Percentiles rank a stretch among this genome's conserved stretches.
Conservation (phyloP, 2,797 vertebrate genomes). For the Cynopterus sphinx region DNA sequence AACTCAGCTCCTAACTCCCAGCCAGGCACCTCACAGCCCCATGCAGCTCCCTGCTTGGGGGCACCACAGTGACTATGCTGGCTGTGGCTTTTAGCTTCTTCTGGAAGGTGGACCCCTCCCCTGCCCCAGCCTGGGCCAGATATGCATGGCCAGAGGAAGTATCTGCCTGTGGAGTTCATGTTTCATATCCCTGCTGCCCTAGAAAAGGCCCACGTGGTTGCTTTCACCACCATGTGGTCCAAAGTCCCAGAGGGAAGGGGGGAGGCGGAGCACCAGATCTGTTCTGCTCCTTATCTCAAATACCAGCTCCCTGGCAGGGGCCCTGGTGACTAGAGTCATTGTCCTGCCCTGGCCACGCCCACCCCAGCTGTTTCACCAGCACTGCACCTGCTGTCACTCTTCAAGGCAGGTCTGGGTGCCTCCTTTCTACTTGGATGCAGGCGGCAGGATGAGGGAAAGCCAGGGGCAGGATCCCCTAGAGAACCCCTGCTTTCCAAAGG, state of each 20-base stretch:
- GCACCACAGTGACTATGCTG: neutral
- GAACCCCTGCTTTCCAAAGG: neutral
- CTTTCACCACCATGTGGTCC: neutral
- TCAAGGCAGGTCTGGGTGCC: neutral
- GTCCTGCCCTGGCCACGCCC: neutral
- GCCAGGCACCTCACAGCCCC: neutral
- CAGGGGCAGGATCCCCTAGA: neutral
- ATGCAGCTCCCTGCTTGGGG: neutral
- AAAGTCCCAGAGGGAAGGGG: neutral
- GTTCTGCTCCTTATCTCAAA: neutral
- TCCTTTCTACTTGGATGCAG: neutral
- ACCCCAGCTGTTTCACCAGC: neutral
- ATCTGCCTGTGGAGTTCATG: rapidly evolving
- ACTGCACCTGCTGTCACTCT: neutral
- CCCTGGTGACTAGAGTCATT: neutral
- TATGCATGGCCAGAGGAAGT: rapidly evolving
- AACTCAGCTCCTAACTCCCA: no score
- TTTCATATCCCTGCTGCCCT: neutral
- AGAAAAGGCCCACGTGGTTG: rapidly evolving
- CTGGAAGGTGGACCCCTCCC: neutral
- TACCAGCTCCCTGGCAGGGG: neutral
- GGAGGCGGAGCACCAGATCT: neutral
- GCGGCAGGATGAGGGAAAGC: neutral
- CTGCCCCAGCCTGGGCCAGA: neutral
- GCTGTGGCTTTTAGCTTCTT: neutral